Base-by-base conservation (phyloP, 2,888 invertebrate species). In the Drosophila lutescens region DNA sequence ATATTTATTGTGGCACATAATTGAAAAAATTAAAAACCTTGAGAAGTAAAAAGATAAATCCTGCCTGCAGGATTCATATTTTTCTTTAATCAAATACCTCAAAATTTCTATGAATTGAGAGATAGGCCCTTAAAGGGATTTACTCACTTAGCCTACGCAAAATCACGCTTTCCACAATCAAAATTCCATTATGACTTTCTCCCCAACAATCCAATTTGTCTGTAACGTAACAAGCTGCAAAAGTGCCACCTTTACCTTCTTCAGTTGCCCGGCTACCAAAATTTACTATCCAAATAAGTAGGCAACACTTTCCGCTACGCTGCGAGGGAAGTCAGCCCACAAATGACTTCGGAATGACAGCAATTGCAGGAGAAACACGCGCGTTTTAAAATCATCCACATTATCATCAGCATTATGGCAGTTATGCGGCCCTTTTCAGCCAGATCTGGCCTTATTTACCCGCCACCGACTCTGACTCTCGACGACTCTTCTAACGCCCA, bases 381-480 rank as follows among this genome's bases (percentile, higher is more conserved):
- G 89, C 83, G 58, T 78, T 86, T 84, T 89, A 84, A 87, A 81
- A 87, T 87, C 85, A 89, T 89, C 83, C 87, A 74, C 83, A 83
- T 83, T 83, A 88, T 81, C 83, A 83, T 84, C 89, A 89, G 85
- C 89, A 84, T 84, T 88, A 84, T 89, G 87, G 71, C 79, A 75
- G 83, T 88, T 84, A 89, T 88, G 81, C 82, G 79, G 84, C 74
- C 74, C 71, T 36, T 44, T 60, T 46, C 47, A 49, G 23, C 50
- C 44, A 43, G 54, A 43, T 60, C 41, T 73, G 43, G 62, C 49
- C 49, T 32, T 40, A 38, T 20, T 34, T 26, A 23, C 32, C 36
- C 20, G 5, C 40, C 13, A 23, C n/a, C 44, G 20, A 17, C 17
- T n/a, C n/a, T n/a, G n/a, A n/a, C n/a, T 9, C 34, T 13, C 34